A percentile compares a stretch with the other conserved stretches of the same genome.
These are phyloP conservation scores for Dioctria rufipes DNA, from an alignment of 2,888 invertebrate species.

Conservation along the genomic window DNA sequence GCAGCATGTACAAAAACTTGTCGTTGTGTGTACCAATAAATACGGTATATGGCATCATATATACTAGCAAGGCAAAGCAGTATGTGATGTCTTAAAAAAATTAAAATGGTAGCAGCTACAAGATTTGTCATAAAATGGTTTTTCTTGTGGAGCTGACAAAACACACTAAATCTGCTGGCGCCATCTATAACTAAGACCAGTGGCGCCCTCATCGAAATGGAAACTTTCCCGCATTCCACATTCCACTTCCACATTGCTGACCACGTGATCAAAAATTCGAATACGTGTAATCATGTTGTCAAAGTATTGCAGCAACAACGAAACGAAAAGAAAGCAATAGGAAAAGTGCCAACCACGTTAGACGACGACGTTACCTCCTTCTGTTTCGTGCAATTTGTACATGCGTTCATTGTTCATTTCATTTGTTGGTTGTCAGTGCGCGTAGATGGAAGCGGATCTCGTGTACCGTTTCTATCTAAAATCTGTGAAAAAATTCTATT, in stretches of 20 bases:
- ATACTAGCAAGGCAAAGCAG: no score
- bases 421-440: conserved; percentile 43
- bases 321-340: conserved; percentile 20
- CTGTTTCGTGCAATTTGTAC: neutral
- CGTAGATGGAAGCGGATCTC: conserved; percentile 23
- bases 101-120: no score
- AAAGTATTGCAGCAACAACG: conserved; percentile 29
- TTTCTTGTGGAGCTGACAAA: no score
- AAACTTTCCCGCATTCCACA: no score
- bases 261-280: conserved; percentile 48
- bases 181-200: no score
- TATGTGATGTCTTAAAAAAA: no score
- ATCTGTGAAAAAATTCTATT: neutral
- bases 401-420: conserved; percentile 39
- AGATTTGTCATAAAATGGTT: no score
- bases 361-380: neutral
- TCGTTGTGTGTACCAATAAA: no score
- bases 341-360: conserved; percentile 43
- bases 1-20: no score
- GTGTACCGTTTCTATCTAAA: conserved; percentile 24
- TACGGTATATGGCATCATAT: no score
- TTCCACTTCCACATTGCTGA: conserved; percentile 17
- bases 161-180: no score
- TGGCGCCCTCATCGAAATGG: no score
- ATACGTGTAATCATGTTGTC: conserved; percentile 52